Percentiles rank a stretch among this genome's conserved stretches.
Conservation (phyloP, 2,797 vertebrate species). For the Botia almorhae region DNA sequence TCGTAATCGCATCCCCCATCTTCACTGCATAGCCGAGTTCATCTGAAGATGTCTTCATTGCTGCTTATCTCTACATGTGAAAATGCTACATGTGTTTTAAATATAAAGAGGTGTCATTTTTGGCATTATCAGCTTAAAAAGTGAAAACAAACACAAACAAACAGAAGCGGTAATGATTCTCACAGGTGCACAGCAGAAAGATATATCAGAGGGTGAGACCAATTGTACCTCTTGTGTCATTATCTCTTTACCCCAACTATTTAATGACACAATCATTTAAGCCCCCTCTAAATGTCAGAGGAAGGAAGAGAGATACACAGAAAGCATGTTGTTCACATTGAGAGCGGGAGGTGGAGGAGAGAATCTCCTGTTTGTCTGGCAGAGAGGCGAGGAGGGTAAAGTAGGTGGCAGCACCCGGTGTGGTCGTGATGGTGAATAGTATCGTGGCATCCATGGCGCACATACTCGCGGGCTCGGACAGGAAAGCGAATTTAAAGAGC, state of each 20-base stretch:
- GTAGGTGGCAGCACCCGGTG: constrained; percentile 74
- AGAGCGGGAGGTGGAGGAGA: constrained; percentile 70
- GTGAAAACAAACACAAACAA: neutral
- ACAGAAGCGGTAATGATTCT: constrained; percentile 13
- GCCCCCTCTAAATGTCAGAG: constrained; percentile 36
- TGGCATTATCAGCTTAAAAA: neutral
- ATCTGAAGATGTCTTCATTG: constrained; percentile 4
- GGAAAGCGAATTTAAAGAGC: constrained; percentile 82
- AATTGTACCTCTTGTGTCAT: constrained; percentile 20
- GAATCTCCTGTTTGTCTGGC: constrained; percentile 61
- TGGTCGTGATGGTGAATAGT: constrained; percentile 83
- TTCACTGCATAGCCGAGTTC: constrained; percentile 1
- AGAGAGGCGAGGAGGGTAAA: constrained; percentile 47
- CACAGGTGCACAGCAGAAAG: constrained; percentile 36
- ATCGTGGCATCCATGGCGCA: constrained; percentile 53
- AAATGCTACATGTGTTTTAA: neutral
- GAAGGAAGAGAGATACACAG: constrained; percentile 44
- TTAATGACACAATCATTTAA: constrained; percentile 28
- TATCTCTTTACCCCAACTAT: constrained; percentile 29
- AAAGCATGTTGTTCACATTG: constrained; percentile 51
- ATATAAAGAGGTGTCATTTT: neutral
- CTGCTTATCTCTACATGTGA: neutral
- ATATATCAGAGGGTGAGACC: neutral
- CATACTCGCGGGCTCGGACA: constrained; percentile 53
- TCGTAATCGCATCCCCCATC: constrained; percentile 12